A percentile compares a stretch with the other conserved stretches of the same genome.
These are phyloP conservation scores for Caenorhabditis parvicauda DNA, from an alignment of 2,888 invertebrate species.

Conservation along the genomic window DNA sequence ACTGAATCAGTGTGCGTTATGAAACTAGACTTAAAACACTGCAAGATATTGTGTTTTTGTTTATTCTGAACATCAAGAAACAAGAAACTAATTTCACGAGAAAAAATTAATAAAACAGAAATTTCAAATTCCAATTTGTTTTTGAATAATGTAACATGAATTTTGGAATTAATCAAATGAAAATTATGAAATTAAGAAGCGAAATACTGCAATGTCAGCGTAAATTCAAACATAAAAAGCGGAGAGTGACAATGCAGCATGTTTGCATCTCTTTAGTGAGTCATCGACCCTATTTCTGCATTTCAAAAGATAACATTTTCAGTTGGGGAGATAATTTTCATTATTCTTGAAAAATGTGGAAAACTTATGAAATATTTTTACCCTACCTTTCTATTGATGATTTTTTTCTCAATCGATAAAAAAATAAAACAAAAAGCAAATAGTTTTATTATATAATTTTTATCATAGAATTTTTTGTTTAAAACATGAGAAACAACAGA, in stretches of 20 bases:
- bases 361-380: too few species aligned
- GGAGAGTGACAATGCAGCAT: too few species aligned
- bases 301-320: too few species aligned
- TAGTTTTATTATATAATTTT: conserved; percentile 4
- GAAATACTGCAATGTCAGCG: too few species aligned
- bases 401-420: too few species aligned
- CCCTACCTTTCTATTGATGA: too few species aligned
- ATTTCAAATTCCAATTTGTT: background rate
- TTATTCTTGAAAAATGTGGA: background rate
- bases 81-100: background rate
- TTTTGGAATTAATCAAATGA: too few species aligned
- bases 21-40: background rate
- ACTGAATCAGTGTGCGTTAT: background rate
- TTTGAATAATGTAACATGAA: background rate
- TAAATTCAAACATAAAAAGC: too few species aligned
- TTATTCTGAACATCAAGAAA: background rate
- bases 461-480: conserved; percentile 14
- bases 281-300: too few species aligned
- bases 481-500: too few species aligned
- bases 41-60: background rate
- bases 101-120: background rate
- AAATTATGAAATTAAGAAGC: too few species aligned
- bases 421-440: conserved; percentile 4
- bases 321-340: background rate
- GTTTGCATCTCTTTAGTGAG: too few species aligned